These are phyloP conservation scores for Hemitrygon akajei DNA, from an alignment of 2,797 vertebrate genomes.

Conservation along the genomic window DNA sequence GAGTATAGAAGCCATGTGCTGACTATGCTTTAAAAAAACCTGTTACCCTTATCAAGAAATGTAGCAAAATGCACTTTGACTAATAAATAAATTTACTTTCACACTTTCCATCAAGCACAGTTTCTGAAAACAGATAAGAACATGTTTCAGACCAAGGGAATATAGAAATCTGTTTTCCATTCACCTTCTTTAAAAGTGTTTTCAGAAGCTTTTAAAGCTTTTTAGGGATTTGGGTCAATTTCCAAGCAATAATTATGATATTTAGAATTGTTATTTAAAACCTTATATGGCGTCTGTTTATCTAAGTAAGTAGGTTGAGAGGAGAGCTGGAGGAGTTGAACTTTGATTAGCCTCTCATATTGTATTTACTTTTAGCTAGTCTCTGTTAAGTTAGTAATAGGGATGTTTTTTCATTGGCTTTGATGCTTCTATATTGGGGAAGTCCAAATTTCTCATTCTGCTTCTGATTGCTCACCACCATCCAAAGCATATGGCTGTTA, in stretches of 20 bases:
- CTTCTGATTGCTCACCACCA: not conserved
- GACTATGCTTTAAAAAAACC: too few relatives aligned
- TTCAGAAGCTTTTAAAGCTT: conserved; percentile 11
- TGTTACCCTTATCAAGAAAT: conserved; percentile 4
- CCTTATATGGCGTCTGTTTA: not conserved
- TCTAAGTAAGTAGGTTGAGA: not conserved
- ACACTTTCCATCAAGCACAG: not conserved
- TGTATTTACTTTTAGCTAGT: not conserved
- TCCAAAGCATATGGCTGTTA: not conserved
- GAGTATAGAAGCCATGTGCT: not conserved
- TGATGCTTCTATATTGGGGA: not conserved
- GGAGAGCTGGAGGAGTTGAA: not conserved
- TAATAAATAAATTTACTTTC: not conserved
- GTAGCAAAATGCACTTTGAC: conserved; percentile 19
- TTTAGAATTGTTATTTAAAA: not conserved
- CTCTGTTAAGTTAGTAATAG: not conserved
- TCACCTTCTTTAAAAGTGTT: not conserved
- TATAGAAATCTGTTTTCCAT: not conserved
- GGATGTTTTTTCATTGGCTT: not conserved
- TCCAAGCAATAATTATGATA: not conserved
- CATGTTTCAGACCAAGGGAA: not conserved
- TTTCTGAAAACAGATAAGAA: not conserved
- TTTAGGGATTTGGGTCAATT: not conserved
- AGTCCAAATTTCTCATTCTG: too few relatives aligned
- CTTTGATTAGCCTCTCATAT: not conserved